A percentile compares a stretch with the other conserved stretches of the same genome.
phyloP scores from a whole-genome alignment of 2,797 vertebrate species.

The Spea hammondii region DNA sequence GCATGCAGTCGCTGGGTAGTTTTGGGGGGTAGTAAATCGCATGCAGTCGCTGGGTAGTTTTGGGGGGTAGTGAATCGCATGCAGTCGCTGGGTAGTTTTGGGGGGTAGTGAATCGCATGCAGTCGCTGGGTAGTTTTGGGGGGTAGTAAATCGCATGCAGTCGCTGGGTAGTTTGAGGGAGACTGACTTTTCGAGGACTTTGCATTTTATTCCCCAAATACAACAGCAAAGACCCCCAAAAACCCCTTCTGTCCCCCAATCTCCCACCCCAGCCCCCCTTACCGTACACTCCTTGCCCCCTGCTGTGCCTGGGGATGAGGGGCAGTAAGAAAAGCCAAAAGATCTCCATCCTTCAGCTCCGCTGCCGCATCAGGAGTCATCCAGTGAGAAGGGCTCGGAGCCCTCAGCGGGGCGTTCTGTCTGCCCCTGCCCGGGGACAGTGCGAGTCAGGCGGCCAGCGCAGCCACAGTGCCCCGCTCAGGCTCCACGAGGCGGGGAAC shows the following conservation, averaged over 20 bases:
- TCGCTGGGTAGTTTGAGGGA: too few species aligned
- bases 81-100: too few species aligned
- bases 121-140: too few species aligned
- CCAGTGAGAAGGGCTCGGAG: neutral
- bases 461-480: neutral
- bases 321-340: constrained; percentile 70
- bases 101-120: too few species aligned
- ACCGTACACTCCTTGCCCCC: constrained; percentile 75
- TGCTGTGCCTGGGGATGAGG: constrained; percentile 65
- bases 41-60: too few species aligned
- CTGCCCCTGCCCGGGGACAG: neutral
- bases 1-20: too few species aligned
- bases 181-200: too few species aligned
- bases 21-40: too few species aligned
- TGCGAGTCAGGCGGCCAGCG: neutral
- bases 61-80: too few species aligned
- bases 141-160: too few species aligned
- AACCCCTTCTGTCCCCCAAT: neutral
- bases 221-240: neutral
- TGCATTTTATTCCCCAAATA: too few species aligned
- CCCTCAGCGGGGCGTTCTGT: neutral
- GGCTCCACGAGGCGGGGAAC: too few species aligned
- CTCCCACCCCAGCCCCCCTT: constrained; percentile 53
- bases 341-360: constrained; percentile 73
- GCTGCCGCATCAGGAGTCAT: constrained; percentile 63